These are phyloP conservation scores for Ranitomeya imitator DNA, from an alignment of 2,113 vertebrate genomes.

Conservation along the genomic window DNA sequence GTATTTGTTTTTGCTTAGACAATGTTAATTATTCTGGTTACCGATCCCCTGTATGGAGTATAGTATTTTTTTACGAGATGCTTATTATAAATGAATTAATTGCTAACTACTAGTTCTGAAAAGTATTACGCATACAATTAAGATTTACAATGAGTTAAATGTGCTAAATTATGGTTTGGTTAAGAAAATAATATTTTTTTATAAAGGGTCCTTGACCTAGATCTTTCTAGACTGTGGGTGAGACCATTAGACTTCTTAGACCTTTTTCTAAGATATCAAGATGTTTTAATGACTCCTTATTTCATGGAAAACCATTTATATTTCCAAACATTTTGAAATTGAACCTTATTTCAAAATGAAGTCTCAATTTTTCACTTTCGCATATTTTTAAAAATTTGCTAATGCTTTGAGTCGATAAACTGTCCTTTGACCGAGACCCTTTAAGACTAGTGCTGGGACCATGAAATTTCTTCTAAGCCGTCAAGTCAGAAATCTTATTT, in stretches of 20 bases:
- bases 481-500: no score
- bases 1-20: not conserved
- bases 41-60: not conserved
- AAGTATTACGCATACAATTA: not conserved
- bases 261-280: not conserved
- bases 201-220: not conserved
- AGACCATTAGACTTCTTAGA: not conserved
- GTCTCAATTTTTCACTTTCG: no score
- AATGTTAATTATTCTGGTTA: not conserved
- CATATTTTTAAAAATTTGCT: no score
- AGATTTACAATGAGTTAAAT: not conserved
- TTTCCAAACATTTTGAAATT: not conserved
- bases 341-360: no score
- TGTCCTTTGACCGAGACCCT: no score
- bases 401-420: no score
- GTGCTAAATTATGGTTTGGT: not conserved
- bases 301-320: not conserved
- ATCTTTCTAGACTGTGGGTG: not conserved
- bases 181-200: not conserved
- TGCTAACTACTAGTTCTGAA: slow-evolving; percentile 7
- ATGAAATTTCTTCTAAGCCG: no score
- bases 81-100: slow-evolving; percentile 14
- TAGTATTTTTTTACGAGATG: slow-evolving; percentile 6
- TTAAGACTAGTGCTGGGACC: no score
- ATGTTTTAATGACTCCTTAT: not conserved